A percentile compares a stretch with the other conserved stretches of the same genome.
Evolutionary conservation across 2,888 invertebrate genomes (phyloP).

Genomic region (Cephus spinipes): DNA sequence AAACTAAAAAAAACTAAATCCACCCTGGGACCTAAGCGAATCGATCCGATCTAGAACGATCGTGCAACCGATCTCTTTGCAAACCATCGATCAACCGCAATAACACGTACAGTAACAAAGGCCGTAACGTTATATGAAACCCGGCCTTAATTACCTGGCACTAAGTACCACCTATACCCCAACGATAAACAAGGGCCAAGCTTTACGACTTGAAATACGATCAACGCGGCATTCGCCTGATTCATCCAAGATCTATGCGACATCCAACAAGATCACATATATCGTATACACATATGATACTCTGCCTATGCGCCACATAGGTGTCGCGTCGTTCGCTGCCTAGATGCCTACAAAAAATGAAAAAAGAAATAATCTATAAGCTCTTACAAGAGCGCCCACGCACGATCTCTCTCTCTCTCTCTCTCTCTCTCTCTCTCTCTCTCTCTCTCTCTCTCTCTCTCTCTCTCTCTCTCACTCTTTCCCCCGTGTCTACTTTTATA

Average conservation of each 20-base stretch:
- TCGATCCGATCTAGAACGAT: not conserved
- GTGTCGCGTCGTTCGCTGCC: not conserved
- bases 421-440: not conserved
- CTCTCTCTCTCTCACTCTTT: not conserved
- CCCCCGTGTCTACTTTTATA: not conserved
- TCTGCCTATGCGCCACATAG: not conserved
- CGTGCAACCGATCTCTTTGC: not conserved
- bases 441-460: not conserved
- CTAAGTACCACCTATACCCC: not conserved
- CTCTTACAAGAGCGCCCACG: not conserved
- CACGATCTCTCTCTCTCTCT: not conserved
- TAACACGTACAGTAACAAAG: not conserved
- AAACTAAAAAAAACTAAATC: constrained; percentile 5
- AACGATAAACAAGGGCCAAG: constrained; percentile 51
- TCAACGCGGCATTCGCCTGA: not conserved
- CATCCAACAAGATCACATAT: not conserved
- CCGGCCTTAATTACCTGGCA: not conserved
- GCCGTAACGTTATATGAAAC: not conserved
- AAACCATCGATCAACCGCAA: not conserved
- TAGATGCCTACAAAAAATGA: not conserved
- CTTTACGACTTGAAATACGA: constrained; percentile 55
- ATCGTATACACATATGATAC: not conserved
- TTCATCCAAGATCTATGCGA: not conserved
- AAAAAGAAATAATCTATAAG: not conserved
- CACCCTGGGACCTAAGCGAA: not conserved